Percentiles rank a stretch among this genome's conserved stretches.
Conservation (phyloP, 2,888 invertebrate genomes). For the Himalopsyche kuldschensis region DNA sequence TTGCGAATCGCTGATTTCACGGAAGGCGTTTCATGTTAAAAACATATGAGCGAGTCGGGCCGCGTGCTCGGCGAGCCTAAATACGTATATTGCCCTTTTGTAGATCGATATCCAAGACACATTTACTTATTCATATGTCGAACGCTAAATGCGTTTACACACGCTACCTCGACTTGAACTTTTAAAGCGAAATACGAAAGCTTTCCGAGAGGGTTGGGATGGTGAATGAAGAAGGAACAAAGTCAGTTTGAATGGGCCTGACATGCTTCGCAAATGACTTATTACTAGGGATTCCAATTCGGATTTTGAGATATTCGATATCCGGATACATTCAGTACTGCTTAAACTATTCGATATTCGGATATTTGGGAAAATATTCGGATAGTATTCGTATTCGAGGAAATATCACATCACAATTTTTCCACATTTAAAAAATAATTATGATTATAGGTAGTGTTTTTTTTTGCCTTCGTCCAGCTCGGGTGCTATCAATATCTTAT, state of each 20-base stretch:
- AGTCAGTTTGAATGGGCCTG: background rate
- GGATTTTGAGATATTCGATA: no score
- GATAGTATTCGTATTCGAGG: no score
- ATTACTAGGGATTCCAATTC: no score
- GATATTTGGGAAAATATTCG: no score
- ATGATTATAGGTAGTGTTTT: no score
- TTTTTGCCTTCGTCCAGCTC: no score
- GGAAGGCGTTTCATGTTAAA: constrained; percentile 15
- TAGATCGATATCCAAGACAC: constrained; percentile 36
- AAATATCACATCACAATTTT: no score
- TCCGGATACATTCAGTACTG: no score
- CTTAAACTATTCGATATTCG: no score
- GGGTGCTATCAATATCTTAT: no score
- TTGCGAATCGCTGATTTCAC: constrained; percentile 16
- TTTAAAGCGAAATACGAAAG: background rate
- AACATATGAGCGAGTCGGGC: constrained; percentile 6
- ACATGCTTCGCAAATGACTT: background rate
- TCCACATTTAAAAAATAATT: no score
- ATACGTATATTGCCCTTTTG: constrained; percentile 22
- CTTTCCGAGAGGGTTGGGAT: background rate
- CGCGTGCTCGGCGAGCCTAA: constrained; percentile 25
- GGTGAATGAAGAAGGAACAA: background rate
- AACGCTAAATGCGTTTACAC: constrained; percentile 24
- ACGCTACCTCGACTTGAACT: constrained; percentile 15
- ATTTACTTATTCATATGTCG: constrained; percentile 31